Evolutionary conservation across 2,797 vertebrate genomes (phyloP), one percentile per base, ranked within the genome.

Genomic region (Enteromius mattozi): DNA sequence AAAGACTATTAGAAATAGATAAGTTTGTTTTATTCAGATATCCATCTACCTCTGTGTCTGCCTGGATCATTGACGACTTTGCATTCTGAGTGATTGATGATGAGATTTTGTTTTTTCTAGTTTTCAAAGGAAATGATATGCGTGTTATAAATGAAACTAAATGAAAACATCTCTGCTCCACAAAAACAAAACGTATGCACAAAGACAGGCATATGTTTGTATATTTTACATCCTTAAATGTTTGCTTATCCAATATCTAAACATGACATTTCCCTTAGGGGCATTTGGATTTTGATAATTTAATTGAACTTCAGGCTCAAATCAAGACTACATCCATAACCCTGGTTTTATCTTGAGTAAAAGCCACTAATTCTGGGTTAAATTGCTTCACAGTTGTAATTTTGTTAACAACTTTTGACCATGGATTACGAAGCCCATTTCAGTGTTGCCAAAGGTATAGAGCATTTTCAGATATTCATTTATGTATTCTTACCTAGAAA

Each of bases 1-100:
- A 37, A 3, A 75, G 10, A 54, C 9, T 49, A 4, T 13, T 76
- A 4, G 13, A 61, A 24, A 19, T 70, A 78, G 17, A 17, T 1
- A 14, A n/a, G 42, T 45, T 71, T 66, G 10, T 54, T 59, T 79
- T 78, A 59, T 72, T 74, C 12, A 37, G 27, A 74, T 47, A 27
- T 66, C 47, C 54, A 42, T 74, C 37, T 47, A 61, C 3, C 63
- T 56, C 42, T 33, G 4, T 42, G 27, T 85, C 27, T 33, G 47
- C n/a, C 35, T 66, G 37, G 37, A 16, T 63, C 12, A 63, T 27
- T 45, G 35, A n/a, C 9, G 19, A 33, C 13, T 63, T 61, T 68
- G 17, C 27, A 21, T 30, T 72, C 17, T 61, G 51, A 56, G 49
- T 7, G 33, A 70, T 59, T 81, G 35, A 70, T 70, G 65, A 56